Conservation (phyloP, 92 coral and sea anemone species). For the Metridium senile region DNA sequence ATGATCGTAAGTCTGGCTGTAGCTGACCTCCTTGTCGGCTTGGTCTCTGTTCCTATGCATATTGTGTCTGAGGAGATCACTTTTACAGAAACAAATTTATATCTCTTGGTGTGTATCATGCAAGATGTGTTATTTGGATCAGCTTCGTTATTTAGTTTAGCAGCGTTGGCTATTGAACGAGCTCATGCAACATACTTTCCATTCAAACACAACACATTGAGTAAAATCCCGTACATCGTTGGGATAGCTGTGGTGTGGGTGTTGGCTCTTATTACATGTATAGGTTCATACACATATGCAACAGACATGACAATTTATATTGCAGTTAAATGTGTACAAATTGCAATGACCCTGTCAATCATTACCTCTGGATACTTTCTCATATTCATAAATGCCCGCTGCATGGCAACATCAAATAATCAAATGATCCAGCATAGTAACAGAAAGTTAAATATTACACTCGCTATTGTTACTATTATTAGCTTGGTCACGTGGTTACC, state of each 20-base stretch:
- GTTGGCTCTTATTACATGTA: background rate
- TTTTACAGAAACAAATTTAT: background rate
- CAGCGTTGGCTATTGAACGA: conserved; percentile 39
- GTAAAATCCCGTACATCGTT: conserved; percentile 7
- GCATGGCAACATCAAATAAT: background rate
- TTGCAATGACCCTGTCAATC: background rate
- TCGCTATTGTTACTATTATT: background rate
- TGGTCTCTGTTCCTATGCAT: conserved; percentile 14
- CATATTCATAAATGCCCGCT: background rate
- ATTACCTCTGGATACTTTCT: background rate
- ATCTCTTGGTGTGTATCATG: background rate
- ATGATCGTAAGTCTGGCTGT: conserved; percentile 42
- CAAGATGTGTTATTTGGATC: conserved; percentile 12
- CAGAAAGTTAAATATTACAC: background rate
- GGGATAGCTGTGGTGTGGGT: conserved; percentile 22
- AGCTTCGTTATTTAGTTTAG: conserved; percentile 26
- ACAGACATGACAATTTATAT: background rate
- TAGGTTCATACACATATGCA: background rate
- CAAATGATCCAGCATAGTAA: background rate
- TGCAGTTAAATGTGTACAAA: background rate
- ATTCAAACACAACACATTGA: conserved; percentile 18
- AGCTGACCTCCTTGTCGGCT: conserved; percentile 50
- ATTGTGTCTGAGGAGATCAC: background rate
- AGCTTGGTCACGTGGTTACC: background rate
- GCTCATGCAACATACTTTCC: conserved; percentile 34